These are phyloP conservation scores for Stigmatopora argus DNA, from an alignment of 2,113 vertebrate genomes.

Conservation along the genomic window DNA sequence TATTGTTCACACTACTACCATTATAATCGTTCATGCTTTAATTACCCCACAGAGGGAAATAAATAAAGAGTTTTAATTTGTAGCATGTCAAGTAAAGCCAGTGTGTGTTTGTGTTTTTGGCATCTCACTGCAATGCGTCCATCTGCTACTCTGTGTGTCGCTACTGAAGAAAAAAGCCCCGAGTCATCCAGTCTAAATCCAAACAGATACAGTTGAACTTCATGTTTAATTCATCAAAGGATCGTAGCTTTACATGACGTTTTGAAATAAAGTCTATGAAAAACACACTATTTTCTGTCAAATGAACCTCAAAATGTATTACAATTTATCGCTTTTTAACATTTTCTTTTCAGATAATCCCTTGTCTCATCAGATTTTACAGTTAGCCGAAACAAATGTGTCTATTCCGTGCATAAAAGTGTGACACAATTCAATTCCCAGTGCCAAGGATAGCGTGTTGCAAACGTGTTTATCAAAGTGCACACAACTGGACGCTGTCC, in stretches of 20 bases:
- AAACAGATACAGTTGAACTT: not conserved
- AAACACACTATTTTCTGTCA: too few relatives aligned
- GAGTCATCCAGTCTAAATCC: conserved; percentile 29
- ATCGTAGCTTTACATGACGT: not conserved
- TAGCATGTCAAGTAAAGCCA: conserved; percentile 28
- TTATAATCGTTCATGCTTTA: conserved; percentile 30
- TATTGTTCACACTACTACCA: conserved; percentile 13
- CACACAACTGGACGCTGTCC: conserved; percentile 1
- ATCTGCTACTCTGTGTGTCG: conserved; percentile 11
- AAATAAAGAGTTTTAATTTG: conserved; percentile 22
- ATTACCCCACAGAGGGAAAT: conserved; percentile 31
- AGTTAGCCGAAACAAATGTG: not conserved
- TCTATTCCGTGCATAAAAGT: not conserved
- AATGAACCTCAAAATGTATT: too few relatives aligned
- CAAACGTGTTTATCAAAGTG: conserved; percentile 6
- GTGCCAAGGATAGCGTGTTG: conserved; percentile 15
- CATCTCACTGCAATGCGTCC: not conserved
- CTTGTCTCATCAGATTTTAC: not conserved
- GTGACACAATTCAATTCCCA: not conserved
- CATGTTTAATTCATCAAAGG: not conserved
- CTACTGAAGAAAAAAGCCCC: conserved; percentile 4
- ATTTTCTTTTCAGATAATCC: not conserved
- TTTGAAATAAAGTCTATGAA: too few relatives aligned
- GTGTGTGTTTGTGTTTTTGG: conserved; percentile 10
- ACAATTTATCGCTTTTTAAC: too few relatives aligned